Base-by-base conservation (phyloP, 2,797 vertebrate species). In the Lagorchestes hirsutus region DNA sequence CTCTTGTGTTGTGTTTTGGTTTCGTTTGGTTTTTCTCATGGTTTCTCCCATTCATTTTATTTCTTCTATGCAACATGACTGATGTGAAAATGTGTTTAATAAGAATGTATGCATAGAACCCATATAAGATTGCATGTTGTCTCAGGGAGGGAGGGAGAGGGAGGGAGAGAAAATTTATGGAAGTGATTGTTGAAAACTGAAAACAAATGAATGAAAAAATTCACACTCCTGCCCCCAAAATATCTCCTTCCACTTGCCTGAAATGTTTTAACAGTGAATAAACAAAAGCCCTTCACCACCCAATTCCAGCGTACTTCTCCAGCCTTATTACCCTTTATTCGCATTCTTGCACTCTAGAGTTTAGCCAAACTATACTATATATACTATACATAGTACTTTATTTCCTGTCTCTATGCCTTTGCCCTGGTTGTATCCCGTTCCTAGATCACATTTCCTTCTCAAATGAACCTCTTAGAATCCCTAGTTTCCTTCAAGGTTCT, bases 161-260 rank as follows among this genome's bases (percentile, higher is more conserved):
- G 50, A 52, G 50, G 50, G 50, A 52, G 5, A 52, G 50, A 52
- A 52, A 52, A 52, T 52, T 52, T 52, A 52, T 52, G 50, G 50
- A 52, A 52, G 50, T 52, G 50, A 52, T 52, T 52, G 50, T 52
- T 52, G 50, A 52, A 52, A 52, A 52, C 50, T 52, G 50, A 52
- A 52, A 52, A 52, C 50, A 52, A 52, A 52, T 52, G 5, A 52
- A 52, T 52, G 5, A 52, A 90, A 93, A 91, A 3, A 67, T 67
- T 34, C 62, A 67, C 13, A 67, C 13, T 96, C 91, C 58, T 87
- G 62, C 34, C 14, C 16, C 93, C 90, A 82, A 50, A 92, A 90
- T 13, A 11, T n/a, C 3, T 91, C 93, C 92, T 91, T 1, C 31
- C 12, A 50, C 1, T 67, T 55, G 14, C 13, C 3, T 56, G 22